These are phyloP conservation scores for Geococcyx californianus DNA, from an alignment of 2,113 vertebrate species.

Conservation along the genomic window DNA sequence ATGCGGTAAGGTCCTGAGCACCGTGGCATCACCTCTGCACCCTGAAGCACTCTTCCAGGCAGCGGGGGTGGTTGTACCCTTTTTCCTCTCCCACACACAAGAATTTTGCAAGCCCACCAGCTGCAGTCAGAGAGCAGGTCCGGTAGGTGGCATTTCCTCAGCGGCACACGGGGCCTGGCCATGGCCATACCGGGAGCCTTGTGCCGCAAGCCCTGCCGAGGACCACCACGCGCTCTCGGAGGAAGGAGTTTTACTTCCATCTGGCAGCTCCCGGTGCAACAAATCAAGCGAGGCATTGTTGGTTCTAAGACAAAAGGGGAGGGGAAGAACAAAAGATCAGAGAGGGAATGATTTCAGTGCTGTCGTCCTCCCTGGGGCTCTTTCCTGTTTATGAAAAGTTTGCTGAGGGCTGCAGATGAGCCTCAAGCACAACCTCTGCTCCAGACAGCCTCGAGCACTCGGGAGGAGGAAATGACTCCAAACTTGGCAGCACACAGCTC, in stretches of 20 bases:
- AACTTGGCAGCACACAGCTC: rapidly evolving
- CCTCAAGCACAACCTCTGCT: slow-evolving; percentile 6
- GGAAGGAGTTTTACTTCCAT: not conserved
- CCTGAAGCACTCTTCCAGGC: not conserved
- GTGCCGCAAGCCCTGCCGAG: rapidly evolving
- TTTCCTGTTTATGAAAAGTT: slow-evolving; percentile 47
- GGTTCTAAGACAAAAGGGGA: not conserved
- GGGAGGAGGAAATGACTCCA: not conserved
- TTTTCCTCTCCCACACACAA: not conserved
- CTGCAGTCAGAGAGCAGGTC: not conserved
- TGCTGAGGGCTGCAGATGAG: not conserved
- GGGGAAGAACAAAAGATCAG: slow-evolving; percentile 30
- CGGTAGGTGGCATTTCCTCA: not conserved
- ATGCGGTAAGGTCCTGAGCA: not conserved
- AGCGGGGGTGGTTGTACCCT: not conserved
- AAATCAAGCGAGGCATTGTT: not conserved
- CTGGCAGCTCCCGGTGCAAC: not conserved
- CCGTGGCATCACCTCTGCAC: not conserved
- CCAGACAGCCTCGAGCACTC: not conserved
- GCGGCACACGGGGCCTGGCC: not conserved
- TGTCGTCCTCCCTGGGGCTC: not conserved
- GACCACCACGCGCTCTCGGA: rapidly evolving
- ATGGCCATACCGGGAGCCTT: not conserved
- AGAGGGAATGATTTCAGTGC: not conserved
- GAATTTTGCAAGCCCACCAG: not conserved